Conservation (phyloP, 2,797 vertebrate genomes). For the Crocodylus rhombifer region DNA sequence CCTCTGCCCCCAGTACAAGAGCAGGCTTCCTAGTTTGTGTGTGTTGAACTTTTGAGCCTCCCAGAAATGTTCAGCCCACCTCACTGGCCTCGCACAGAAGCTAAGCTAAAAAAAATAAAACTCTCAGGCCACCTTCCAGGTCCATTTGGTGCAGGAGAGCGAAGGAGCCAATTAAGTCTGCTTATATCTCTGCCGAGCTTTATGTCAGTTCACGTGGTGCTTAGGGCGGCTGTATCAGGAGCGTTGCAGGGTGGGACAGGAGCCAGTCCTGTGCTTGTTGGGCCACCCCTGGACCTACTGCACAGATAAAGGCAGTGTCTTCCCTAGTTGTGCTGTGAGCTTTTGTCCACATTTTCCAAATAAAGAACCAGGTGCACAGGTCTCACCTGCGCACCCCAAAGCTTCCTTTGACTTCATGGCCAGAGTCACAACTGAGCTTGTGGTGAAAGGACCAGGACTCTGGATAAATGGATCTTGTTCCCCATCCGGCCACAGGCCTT, state of each 20-base stretch:
- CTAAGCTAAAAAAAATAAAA: not conserved
- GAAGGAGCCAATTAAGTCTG: not conserved
- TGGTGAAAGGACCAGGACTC: not conserved
- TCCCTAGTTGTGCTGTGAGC: not conserved
- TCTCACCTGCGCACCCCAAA: not conserved
- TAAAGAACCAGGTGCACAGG: not conserved
- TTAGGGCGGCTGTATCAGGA: not conserved
- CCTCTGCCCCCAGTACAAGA: not conserved
- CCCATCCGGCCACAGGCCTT: not conserved
- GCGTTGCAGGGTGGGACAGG: not conserved
- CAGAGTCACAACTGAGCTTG: not conserved
- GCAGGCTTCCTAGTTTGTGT: not conserved
- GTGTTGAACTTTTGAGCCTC: not conserved
- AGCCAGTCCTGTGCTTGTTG: not conserved
- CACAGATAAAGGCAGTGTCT: not conserved
- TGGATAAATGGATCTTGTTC: rapidly evolving
- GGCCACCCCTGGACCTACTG: not conserved
- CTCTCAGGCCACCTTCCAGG: not conserved
- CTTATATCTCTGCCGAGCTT: not conserved
- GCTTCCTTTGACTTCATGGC: not conserved
- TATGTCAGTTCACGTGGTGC: rapidly evolving
- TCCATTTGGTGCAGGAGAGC: not conserved
- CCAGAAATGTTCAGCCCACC: not conserved
- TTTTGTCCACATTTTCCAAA: not conserved
- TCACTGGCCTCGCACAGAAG: rapidly evolving